Evolutionary conservation across 2,797 vertebrate genomes (phyloP).

Genomic region (Spheniscus humboldti): DNA sequence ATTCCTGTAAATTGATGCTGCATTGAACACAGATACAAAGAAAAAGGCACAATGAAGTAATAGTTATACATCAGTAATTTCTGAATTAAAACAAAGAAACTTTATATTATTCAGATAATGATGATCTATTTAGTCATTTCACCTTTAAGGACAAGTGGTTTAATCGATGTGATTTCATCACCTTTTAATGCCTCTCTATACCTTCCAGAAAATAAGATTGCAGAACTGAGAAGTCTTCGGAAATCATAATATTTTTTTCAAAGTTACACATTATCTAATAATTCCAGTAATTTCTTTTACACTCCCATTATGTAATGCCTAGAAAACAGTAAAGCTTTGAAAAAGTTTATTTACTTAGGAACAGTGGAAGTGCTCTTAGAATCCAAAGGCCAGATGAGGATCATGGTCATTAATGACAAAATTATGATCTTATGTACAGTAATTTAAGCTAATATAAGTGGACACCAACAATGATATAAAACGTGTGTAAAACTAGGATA

Average conservation of each 20-base stretch:
- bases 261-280: not conserved
- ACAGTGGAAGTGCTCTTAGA: not conserved
- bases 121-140: not conserved
- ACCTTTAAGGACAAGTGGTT: not conserved
- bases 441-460: not conserved
- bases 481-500: not conserved
- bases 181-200: not conserved
- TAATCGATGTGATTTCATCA: not conserved
- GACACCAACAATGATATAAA: not conserved
- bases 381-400: not conserved
- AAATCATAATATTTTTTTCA: not conserved
- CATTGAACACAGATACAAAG: not conserved
- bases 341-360: not conserved
- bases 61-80: not conserved
- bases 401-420: not conserved
- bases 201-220: not conserved
- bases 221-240: not conserved
- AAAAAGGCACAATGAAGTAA: not conserved
- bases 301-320: not conserved
- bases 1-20: not conserved
- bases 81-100: not conserved
- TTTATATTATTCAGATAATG: not conserved
- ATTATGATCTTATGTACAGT: not conserved
- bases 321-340: not conserved
- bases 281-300: not conserved